Conservation (phyloP, 2,888 invertebrate genomes). For the Malachius bipustulatus region DNA sequence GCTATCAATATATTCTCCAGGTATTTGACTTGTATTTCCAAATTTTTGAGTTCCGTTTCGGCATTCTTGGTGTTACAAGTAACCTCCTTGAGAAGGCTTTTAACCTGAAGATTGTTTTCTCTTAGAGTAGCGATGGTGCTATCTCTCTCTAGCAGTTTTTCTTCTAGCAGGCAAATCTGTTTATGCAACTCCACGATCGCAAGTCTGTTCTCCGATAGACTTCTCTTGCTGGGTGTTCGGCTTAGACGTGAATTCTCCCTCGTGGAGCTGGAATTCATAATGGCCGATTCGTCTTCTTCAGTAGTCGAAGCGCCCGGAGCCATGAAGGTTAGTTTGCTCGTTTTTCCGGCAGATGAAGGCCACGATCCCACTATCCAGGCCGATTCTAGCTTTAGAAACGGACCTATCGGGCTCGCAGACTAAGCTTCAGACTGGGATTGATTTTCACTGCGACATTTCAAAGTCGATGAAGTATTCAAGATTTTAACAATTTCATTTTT, state of each 20-base stretch:
- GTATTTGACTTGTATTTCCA: slow-evolving; percentile 14
- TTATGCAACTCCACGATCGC: slow-evolving; percentile 32
- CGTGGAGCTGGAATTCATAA: too few species aligned
- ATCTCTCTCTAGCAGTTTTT: slow-evolving; percentile 27
- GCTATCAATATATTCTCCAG: too few species aligned
- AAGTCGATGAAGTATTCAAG: slow-evolving; percentile 20
- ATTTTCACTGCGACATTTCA: slow-evolving; percentile 27
- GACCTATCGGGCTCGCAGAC: slow-evolving; percentile 77
- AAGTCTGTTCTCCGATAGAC: slow-evolving; percentile 23
- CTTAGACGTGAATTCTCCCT: too few species aligned
- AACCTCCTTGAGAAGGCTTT: slow-evolving; percentile 9
- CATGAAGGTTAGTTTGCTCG: slow-evolving; percentile 17
- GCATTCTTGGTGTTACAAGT: slow-evolving; percentile 8
- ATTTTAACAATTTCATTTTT: not conserved
- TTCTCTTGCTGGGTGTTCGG: slow-evolving; percentile 21
- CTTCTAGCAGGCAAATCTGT: slow-evolving; percentile 37
- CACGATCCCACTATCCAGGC: slow-evolving; percentile 43
- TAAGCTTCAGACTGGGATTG: slow-evolving; percentile 71
- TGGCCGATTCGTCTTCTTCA: slow-evolving; percentile 28
- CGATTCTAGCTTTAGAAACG: slow-evolving; percentile 70
- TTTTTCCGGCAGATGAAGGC: slow-evolving; percentile 25
- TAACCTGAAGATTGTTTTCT: slow-evolving; percentile 8
- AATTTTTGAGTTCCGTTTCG: slow-evolving; percentile 13
- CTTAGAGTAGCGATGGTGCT: slow-evolving; percentile 13
- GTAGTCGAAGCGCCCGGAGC: slow-evolving; percentile 31